A percentile compares a stretch with the other conserved stretches of the same genome.
Conservation (phyloP, 1,140 invertebrate genomes). For the Diorhabda carinulata region DNA sequence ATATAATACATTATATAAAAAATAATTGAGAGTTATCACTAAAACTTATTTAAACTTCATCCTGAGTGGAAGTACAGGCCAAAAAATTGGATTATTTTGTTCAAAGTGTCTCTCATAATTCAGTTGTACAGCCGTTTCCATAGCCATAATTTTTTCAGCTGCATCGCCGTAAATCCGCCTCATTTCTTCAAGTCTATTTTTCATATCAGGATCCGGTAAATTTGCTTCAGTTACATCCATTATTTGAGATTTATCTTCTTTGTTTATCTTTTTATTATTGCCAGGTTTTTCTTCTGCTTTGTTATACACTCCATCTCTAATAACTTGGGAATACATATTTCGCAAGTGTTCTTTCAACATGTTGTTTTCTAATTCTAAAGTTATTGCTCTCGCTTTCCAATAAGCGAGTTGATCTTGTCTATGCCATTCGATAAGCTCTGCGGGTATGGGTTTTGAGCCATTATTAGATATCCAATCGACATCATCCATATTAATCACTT, state of each 20-base stretch:
- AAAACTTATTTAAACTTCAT: constrained; percentile 28
- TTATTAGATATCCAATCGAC: constrained; percentile 28
- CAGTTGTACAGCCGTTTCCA: constrained; percentile 69
- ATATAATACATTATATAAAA: too few relatives aligned
- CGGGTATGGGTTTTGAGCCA: constrained; percentile 9
- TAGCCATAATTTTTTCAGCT: constrained; percentile 64
- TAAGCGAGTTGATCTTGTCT: constrained; percentile 55
- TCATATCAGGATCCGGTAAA: constrained; percentile 26
- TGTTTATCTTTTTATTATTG: background rate
- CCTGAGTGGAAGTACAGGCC: constrained; percentile 73
- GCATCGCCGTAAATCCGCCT: constrained; percentile 56
- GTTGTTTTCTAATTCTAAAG: constrained; percentile 62
- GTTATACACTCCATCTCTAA: background rate
- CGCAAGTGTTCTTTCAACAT: constrained; percentile 49
- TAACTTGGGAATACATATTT: constrained; percentile 33
- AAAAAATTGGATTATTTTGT: constrained; percentile 59
- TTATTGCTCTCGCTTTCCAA: constrained; percentile 63
- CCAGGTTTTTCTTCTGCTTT: background rate
- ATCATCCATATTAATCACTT: constrained; percentile 32
- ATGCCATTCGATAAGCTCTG: constrained; percentile 48
- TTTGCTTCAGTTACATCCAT: constrained; percentile 17
- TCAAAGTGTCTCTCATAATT: constrained; percentile 62
- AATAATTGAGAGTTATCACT: background rate
- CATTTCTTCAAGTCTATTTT: constrained; percentile 32
- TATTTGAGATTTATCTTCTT: constrained; percentile 7